Evolutionary conservation across 1,140 invertebrate species (phyloP).

Genomic region (Drosophila pectinifera): DNA sequence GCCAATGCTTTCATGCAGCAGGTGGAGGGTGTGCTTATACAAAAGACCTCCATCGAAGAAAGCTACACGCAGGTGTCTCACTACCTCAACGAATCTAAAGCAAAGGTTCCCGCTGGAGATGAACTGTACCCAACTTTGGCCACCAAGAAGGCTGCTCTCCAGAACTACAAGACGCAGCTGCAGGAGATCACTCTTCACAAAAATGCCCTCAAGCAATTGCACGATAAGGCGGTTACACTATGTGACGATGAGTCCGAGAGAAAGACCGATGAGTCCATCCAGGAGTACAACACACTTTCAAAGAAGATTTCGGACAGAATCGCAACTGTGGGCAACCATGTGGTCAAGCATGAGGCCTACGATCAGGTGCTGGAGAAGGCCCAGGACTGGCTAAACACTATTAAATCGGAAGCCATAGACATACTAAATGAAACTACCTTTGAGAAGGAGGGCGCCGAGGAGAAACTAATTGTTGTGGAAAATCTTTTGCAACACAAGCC

Average conservation of each 20-base stretch:
- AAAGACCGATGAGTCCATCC: conserved; percentile 89
- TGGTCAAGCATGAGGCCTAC: conserved; percentile 93
- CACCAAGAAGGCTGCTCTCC: conserved; percentile 94
- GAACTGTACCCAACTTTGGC: conserved; percentile 91
- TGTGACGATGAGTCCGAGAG: conserved; percentile 91
- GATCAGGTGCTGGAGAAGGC: conserved; percentile 91
- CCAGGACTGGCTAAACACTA: conserved; percentile 88
- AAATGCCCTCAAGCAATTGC: conserved; percentile 91
- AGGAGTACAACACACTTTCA: conserved; percentile 89
- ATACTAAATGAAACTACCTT: conserved; percentile 90
- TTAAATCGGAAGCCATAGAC: conserved; percentile 90
- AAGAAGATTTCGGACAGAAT: conserved; percentile 90
- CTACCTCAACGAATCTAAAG: conserved; percentile 91
- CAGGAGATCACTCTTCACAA: conserved; percentile 94
- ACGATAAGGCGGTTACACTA: conserved; percentile 90
- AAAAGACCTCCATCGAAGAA: conserved; percentile 95
- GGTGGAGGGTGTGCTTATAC: conserved; percentile 93
- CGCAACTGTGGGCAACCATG: conserved; percentile 89
- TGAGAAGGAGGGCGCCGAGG: conserved; percentile 91
- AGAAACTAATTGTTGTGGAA: conserved; percentile 90
- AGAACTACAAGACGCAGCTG: conserved; percentile 90
- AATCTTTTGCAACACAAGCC: conserved; percentile 90
- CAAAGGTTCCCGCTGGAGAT: conserved; percentile 89
- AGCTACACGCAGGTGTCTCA: conserved; percentile 92
- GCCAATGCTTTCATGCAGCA: conserved; percentile 93